Conservation (phyloP, 2,888 invertebrate species). For the Stenichneumon culpator region DNA sequence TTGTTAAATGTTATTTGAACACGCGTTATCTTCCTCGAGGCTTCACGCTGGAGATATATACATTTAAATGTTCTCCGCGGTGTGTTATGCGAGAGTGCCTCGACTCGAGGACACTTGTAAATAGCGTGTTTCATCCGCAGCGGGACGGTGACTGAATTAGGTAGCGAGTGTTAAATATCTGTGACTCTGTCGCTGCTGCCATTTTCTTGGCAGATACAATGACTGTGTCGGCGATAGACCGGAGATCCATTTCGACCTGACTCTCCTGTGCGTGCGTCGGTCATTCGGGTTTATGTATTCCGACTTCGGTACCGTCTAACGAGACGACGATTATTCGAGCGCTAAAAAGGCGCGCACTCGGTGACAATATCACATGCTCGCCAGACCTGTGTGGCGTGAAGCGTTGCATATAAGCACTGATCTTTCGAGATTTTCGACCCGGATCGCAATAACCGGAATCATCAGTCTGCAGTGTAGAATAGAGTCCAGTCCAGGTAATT, state of each 20-base stretch:
- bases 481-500: conserved; percentile 52
- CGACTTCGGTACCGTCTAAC: conserved; percentile 53
- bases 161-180: conserved; percentile 53
- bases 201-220: conserved; percentile 7
- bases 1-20: conserved; percentile 49
- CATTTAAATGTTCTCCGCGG: neutral
- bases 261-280: conserved; percentile 2
- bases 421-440: conserved; percentile 36
- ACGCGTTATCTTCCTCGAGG: conserved; percentile 9
- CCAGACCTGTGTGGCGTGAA: too few species aligned
- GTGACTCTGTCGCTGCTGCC: conserved; percentile 4
- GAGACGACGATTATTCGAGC: conserved; percentile 38
- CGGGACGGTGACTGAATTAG: conserved; percentile 3
- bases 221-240: neutral
- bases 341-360: conserved; percentile 20
- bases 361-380: conserved; percentile 31
- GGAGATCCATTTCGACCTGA: neutral
- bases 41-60: neutral
- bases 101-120: neutral
- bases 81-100: neutral
- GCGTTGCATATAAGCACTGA: conserved; percentile 2
- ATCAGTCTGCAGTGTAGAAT: conserved; percentile 21
- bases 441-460: conserved; percentile 34
- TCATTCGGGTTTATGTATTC: conserved; percentile 59
- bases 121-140: neutral